A percentile compares a stretch with the other conserved stretches of the same genome.
Evolutionary conservation across 2,797 vertebrate genomes (phyloP).

Genomic region (Streptopelia turtur): DNA sequence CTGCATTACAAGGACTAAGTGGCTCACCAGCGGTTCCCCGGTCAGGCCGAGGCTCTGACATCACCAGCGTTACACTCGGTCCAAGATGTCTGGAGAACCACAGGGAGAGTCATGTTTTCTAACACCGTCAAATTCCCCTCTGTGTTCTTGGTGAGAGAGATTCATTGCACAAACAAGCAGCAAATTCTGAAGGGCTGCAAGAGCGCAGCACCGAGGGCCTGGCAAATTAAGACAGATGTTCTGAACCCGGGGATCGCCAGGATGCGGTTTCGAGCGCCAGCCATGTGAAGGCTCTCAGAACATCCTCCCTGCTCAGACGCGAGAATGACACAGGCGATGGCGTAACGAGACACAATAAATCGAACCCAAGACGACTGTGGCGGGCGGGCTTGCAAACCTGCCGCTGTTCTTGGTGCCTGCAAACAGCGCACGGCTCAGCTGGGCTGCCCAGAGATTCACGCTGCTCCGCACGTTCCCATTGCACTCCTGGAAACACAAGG

Average conservation of each 20-base stretch:
- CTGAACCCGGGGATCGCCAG: not conserved
- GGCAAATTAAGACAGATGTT: not conserved
- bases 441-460: not conserved
- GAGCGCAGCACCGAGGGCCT: not conserved
- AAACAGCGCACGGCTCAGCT: not conserved
- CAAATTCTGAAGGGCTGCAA: not conserved
- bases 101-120: not conserved
- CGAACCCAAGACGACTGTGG: not conserved
- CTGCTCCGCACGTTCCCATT: not conserved
- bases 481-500: not conserved
- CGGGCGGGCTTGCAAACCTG: not conserved
- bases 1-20: not conserved
- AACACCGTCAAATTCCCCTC: not conserved
- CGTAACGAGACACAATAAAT: not conserved
- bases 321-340: not conserved
- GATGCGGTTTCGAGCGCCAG: not conserved
- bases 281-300: not conserved
- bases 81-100: not conserved
- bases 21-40: not conserved
- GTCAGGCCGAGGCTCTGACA: not conserved
- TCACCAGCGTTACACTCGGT: not conserved
- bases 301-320: not conserved
- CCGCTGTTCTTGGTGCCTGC: not conserved
- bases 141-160: not conserved
- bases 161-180: not conserved